A percentile compares a stretch with the other conserved stretches of the same genome.
phyloP scores from a whole-genome alignment of 2,797 vertebrate species.

The Pseudocheirus occidentalis region DNA sequence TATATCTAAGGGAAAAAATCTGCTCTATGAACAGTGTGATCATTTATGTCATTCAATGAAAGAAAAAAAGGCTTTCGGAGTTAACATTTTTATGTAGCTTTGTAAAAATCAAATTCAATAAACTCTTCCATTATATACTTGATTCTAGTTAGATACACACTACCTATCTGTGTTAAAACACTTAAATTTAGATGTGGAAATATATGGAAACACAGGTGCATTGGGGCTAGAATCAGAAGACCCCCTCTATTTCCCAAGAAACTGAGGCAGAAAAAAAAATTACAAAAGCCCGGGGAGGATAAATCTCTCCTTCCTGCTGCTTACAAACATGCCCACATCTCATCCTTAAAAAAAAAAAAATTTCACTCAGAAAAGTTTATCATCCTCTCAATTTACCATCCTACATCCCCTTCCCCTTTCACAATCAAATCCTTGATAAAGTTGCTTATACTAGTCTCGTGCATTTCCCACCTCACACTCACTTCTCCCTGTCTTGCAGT shows the following conservation, averaged over 20 bases:
- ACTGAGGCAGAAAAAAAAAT: slow-evolving; percentile 18
- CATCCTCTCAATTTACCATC: not conserved
- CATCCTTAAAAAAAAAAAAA: not conserved
- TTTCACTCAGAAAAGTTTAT: not conserved
- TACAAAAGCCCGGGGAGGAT: slow-evolving; percentile 55
- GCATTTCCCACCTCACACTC: not conserved
- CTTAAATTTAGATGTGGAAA: slow-evolving; percentile 44
- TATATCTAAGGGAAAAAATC: slow-evolving; percentile 9
- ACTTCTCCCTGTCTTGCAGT: not conserved
- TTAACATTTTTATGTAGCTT: slow-evolving; percentile 34
- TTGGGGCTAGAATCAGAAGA: slow-evolving; percentile 40
- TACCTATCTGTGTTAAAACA: slow-evolving; percentile 58
- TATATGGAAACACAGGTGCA: slow-evolving; percentile 46
- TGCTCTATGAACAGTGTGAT: slow-evolving; percentile 35
- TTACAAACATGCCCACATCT: not conserved
- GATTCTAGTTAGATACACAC: slow-evolving; percentile 49
- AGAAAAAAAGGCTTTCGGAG: slow-evolving; percentile 48
- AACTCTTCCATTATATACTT: slow-evolving; percentile 25
- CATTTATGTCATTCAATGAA: slow-evolving; percentile 31
- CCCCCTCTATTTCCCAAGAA: slow-evolving; percentile 8
- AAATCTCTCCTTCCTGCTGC: not conserved
- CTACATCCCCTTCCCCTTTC: not conserved
- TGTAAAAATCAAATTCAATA: slow-evolving; percentile 40
- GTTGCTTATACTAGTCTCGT: not conserved
- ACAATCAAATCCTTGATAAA: not conserved